Conservation (phyloP, 2,888 invertebrate genomes). For the Sepioteuthis lessoniana region DNA sequence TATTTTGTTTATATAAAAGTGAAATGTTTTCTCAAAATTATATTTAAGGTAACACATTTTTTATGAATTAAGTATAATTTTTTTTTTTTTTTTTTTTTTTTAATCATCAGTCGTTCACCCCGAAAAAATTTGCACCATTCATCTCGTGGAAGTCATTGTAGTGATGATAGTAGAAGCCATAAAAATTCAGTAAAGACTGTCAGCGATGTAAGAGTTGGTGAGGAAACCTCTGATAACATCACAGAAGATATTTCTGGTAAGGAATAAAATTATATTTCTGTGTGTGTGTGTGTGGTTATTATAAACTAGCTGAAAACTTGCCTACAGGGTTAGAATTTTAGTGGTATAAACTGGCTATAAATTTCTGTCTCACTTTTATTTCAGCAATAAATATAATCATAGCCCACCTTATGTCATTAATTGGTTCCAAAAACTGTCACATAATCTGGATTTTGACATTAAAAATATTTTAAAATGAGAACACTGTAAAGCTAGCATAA, state of each 20-base stretch:
- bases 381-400: too few relatives aligned
- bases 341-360: too few relatives aligned
- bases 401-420: too few relatives aligned
- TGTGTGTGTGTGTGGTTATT: too few relatives aligned
- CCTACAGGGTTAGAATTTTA: too few relatives aligned
- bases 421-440: too few relatives aligned
- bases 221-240: background rate
- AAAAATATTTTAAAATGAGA: too few relatives aligned
- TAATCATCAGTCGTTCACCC: background rate
- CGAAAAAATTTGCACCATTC: background rate
- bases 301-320: too few relatives aligned
- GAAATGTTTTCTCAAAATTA: background rate
- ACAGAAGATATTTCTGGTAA: slow-evolving; percentile 39
- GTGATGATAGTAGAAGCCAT: background rate
- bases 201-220: slow-evolving; percentile 19
- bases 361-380: too few relatives aligned
- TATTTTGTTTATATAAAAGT: background rate
- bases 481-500: too few relatives aligned
- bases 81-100: background rate
- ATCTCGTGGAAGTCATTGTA: background rate
- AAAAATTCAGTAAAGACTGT: background rate
- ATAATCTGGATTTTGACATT: too few relatives aligned
- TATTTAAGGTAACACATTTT: background rate
- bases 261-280: background rate
- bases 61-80: background rate